Percentiles rank a stretch among this genome's conserved stretches.
Evolutionary conservation across 64 coral and sea anemone genomes (phyloP).

Genomic region (Montipora cactus): DNA sequence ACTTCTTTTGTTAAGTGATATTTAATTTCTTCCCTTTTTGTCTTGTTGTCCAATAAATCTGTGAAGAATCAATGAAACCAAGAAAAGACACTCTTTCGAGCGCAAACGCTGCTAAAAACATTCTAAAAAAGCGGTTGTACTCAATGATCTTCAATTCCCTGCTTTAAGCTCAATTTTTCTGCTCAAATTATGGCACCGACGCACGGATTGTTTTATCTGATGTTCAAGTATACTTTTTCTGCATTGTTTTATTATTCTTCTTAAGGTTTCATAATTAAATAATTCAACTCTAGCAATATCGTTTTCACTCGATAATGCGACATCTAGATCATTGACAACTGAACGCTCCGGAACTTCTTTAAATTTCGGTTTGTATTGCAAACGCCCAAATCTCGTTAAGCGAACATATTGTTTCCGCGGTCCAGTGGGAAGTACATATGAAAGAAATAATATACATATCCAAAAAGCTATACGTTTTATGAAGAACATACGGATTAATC

Average conservation of each 20-base stretch:
- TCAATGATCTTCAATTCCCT: no score
- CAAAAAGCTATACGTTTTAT: not conserved
- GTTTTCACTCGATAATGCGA: not conserved
- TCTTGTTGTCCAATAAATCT: conserved; percentile 20
- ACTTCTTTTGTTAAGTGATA: conserved; percentile 10
- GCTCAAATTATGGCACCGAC: not conserved
- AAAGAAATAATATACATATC: not conserved
- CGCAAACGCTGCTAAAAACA: not conserved
- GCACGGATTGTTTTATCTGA: not conserved
- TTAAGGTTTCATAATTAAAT: not conserved
- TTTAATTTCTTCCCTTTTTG: not conserved
- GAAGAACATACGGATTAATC: not conserved
- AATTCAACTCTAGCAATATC: conserved; percentile 27
- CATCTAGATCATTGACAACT: conserved; percentile 18
- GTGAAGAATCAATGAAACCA: not conserved
- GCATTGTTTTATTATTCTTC: conserved; percentile 4
- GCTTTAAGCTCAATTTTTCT: not conserved
- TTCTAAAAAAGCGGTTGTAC: no score
- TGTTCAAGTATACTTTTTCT: not conserved
- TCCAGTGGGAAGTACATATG: not conserved
- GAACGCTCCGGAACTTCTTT: not conserved
- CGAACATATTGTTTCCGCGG: not conserved
- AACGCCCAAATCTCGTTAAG: conserved; percentile 4
- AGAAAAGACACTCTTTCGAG: not conserved
- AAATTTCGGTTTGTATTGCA: conserved; percentile 17